These are phyloP conservation scores for Phymatocera aterrima DNA, from an alignment of 2,888 invertebrate genomes.

Conservation along the genomic window DNA sequence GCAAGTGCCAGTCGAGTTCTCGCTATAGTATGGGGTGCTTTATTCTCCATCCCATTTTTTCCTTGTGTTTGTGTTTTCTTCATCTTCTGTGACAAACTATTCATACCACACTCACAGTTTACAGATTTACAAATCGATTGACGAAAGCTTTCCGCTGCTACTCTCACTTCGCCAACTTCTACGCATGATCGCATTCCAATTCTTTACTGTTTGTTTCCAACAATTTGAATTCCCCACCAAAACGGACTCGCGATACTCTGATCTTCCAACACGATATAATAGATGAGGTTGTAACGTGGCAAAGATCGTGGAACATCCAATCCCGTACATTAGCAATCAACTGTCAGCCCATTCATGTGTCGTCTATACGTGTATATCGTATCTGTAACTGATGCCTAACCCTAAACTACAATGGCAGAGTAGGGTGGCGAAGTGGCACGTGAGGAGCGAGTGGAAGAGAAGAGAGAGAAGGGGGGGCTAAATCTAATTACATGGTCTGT, in stretches of 20 bases:
- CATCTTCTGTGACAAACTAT: background rate
- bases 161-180: no score
- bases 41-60: background rate
- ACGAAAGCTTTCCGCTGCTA: no score
- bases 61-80: background rate
- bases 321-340: constrained; percentile 43
- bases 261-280: constrained; percentile 10
- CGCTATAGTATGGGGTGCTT: constrained; percentile 5
- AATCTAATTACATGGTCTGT: constrained; percentile 73
- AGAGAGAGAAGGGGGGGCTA: constrained; percentile 64
- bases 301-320: constrained; percentile 39
- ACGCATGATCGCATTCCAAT: no score
- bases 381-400: constrained; percentile 63
- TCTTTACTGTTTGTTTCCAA: no score
- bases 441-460: no score
- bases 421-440: constrained; percentile 46
- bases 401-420: constrained; percentile 56
- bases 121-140: background rate
- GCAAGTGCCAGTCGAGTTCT: constrained; percentile 17
- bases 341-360: constrained; percentile 55
- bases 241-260: background rate
- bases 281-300: constrained; percentile 27
- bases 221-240: no score
- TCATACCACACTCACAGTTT: background rate
- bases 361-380: constrained; percentile 52